Percentiles rank a stretch among this genome's conserved stretches.
These are phyloP conservation scores for Halictus rubicundus DNA, from an alignment of 1,140 invertebrate genomes.

Conservation along the genomic window DNA sequence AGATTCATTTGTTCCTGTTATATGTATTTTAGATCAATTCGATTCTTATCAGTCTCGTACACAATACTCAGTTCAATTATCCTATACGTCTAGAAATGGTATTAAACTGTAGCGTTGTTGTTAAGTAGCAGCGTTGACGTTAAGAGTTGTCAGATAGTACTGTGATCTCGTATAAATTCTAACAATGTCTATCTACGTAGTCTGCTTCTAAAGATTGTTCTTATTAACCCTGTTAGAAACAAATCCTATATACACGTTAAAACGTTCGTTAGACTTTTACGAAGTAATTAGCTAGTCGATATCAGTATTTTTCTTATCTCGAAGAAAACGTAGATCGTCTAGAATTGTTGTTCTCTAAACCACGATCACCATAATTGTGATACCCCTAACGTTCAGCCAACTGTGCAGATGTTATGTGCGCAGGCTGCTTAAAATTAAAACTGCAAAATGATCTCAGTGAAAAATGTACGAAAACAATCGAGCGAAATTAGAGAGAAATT, in stretches of 20 bases:
- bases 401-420: too few relatives aligned
- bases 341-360: neutral
- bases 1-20: neutral
- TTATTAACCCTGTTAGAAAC: neutral
- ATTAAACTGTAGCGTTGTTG: neutral
- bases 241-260: neutral
- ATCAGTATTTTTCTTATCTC: neutral
- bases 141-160: too few relatives aligned
- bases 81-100: neutral
- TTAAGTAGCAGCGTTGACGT: too few relatives aligned
- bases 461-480: too few relatives aligned
- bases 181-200: too few relatives aligned
- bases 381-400: too few relatives aligned
- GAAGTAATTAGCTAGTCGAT: neutral
- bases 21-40: too few relatives aligned
- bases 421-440: too few relatives aligned
- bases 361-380: neutral
- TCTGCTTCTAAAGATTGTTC: too few relatives aligned
- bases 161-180: too few relatives aligned
- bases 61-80: neutral
- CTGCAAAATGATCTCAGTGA: too few relatives aligned
- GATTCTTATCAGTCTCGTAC: neutral
- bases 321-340: neutral
- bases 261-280: neutral
- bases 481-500: too few relatives aligned